A percentile compares a stretch with the other conserved stretches of the same genome.
Conservation (phyloP, 2,113 vertebrate genomes). For the Euleptes europaea region DNA sequence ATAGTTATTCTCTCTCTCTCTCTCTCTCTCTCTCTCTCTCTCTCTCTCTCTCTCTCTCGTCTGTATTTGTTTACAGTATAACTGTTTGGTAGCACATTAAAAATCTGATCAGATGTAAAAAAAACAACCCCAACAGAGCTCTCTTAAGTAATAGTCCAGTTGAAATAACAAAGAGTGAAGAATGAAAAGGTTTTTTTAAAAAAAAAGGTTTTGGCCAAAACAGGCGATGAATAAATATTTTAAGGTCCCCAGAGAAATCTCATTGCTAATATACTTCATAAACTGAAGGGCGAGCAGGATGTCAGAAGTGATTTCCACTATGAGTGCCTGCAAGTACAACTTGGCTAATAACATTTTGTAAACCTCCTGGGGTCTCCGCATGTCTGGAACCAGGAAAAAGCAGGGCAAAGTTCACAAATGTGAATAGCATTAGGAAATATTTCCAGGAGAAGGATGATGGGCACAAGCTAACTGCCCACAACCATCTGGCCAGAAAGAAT, state of each 20-base stretch:
- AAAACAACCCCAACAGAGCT: background rate
- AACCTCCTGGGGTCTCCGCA: background rate
- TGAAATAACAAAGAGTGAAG: background rate
- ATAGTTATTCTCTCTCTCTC: too few species aligned
- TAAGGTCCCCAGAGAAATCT: background rate
- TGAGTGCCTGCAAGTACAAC: background rate
- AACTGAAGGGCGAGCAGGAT: background rate
- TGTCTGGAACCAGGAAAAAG: slow-evolving; percentile 12
- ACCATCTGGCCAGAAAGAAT: background rate
- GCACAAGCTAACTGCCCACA: background rate
- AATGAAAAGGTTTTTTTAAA: background rate
- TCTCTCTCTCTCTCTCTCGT: too few species aligned
- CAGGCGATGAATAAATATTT: background rate
- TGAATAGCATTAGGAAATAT: background rate
- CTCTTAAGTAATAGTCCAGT: background rate
- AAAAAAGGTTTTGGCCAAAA: background rate
- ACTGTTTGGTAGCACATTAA: background rate
- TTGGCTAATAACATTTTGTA: background rate
- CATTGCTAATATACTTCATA: slow-evolving; percentile 25
- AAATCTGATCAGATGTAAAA: background rate
- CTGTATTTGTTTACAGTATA: background rate
- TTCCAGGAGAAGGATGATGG: background rate
- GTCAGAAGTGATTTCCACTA: background rate
- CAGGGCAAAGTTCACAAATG: slow-evolving; percentile 16
- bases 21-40: too few species aligned